These are phyloP conservation scores for Petrocephalus zakoni DNA, from an alignment of 2,113 vertebrate genomes.

Conservation along the genomic window DNA sequence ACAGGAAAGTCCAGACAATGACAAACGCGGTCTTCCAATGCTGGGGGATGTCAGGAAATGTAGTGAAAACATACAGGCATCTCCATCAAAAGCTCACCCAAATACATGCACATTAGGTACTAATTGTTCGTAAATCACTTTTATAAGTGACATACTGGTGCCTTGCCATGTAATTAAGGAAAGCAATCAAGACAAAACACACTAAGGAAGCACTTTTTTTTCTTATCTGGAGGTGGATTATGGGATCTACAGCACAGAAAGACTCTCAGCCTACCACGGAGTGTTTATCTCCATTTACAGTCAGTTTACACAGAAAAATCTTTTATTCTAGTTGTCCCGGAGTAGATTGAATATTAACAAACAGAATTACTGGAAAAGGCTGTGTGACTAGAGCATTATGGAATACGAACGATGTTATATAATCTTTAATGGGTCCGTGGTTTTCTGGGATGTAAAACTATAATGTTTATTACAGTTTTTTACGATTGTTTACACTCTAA, in stretches of 20 bases:
- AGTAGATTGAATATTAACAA: background rate
- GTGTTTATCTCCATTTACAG: background rate
- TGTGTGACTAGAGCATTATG: background rate
- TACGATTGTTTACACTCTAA: too few relatives aligned
- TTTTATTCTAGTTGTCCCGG: background rate
- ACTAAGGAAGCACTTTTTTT: background rate
- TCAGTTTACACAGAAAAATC: background rate
- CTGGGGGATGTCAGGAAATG: conserved; percentile 47
- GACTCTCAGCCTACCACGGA: background rate
- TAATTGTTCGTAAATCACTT: background rate
- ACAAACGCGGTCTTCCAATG: conserved; percentile 49
- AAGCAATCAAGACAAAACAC: background rate
- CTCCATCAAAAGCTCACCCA: conserved; percentile 24
- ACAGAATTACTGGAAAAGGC: background rate
- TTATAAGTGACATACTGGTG: background rate
- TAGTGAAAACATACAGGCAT: conserved; percentile 50
- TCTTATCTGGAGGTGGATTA: background rate
- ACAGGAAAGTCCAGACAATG: conserved; percentile 68
- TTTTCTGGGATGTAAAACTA: background rate
- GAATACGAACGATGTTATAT: background rate
- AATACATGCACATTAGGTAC: conserved; percentile 18
- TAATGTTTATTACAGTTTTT: background rate
- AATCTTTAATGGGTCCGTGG: background rate
- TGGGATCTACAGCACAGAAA: background rate
- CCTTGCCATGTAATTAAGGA: background rate